These are phyloP conservation scores for Battus philenor DNA, from an alignment of 1,140 invertebrate species.

Conservation along the genomic window DNA sequence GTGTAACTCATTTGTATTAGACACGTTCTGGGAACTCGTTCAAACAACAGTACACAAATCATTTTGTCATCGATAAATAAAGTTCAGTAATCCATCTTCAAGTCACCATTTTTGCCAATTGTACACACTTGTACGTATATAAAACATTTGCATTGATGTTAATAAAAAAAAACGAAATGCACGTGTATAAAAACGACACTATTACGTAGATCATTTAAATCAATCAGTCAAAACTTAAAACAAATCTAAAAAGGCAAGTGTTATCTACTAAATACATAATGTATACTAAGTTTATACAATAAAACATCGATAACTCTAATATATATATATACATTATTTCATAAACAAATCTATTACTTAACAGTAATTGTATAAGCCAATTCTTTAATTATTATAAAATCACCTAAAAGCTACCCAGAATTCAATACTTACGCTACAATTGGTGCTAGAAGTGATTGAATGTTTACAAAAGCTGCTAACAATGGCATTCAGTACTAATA, in stretches of 20 bases:
- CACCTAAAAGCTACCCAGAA: constrained; percentile 30
- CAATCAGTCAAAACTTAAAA: constrained; percentile 69
- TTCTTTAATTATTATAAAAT: constrained; percentile 19
- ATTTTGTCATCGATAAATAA: constrained; percentile 6
- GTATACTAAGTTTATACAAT: constrained; percentile 27
- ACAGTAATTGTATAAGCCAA: constrained; percentile 27
- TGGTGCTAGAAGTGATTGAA: constrained; percentile 6
- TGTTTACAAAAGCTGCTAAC: constrained; percentile 10
- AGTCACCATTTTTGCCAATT: constrained; percentile 43
- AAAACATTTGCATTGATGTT: constrained; percentile 44
- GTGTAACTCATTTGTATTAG: not conserved
- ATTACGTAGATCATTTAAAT: constrained; percentile 55
- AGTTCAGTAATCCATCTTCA: constrained; percentile 33
- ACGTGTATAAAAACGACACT: constrained; percentile 48
- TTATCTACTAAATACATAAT: constrained; percentile 35
- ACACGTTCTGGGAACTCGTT: too few relatives aligned
- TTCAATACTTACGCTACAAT: constrained; percentile 15
- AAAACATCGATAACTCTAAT: constrained; percentile 19
- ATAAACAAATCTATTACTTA: constrained; percentile 27
- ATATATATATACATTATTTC: constrained; percentile 41
- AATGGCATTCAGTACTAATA: not conserved
- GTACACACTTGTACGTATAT: constrained; percentile 40
- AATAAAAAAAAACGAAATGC: constrained; percentile 48
- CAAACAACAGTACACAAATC: not conserved
- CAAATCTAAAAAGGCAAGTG: constrained; percentile 65